Conservation (phyloP, 1,140 invertebrate species). For the Eupeodes corollae region DNA sequence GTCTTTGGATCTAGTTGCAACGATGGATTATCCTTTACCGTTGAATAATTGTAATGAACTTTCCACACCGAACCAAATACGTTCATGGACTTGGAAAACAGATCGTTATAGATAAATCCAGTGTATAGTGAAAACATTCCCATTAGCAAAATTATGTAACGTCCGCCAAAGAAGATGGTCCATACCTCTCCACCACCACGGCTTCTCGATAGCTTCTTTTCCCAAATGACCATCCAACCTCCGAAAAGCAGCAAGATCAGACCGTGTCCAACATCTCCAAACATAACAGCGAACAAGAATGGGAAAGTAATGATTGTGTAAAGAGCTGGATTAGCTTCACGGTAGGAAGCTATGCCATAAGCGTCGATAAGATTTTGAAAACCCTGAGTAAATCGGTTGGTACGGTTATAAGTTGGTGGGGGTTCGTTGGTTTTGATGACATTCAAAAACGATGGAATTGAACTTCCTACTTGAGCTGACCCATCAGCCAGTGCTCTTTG, state of each 20-base stretch:
- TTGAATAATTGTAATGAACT: slow-evolving; percentile 41
- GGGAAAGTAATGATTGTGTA: slow-evolving; percentile 56
- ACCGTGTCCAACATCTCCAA: slow-evolving; percentile 57
- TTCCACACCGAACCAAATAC: slow-evolving; percentile 77
- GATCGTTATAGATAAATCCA: slow-evolving; percentile 89
- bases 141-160: slow-evolving; percentile 94
- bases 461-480: slow-evolving; percentile 78
- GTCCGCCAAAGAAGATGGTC: slow-evolving; percentile 88
- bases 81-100: slow-evolving; percentile 88
- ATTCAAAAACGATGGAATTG: slow-evolving; percentile 86
- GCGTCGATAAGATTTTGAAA: slow-evolving; percentile 91
- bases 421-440: slow-evolving; percentile 72
- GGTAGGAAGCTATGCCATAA: slow-evolving; percentile 81
- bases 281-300: slow-evolving; percentile 60
- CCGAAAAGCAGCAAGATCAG: slow-evolving; percentile 47
- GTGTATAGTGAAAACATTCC: slow-evolving; percentile 92
- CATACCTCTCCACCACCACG: slow-evolving; percentile 60
- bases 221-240: slow-evolving; percentile 58
- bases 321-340: slow-evolving; percentile 55
- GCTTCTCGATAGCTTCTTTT: slow-evolving; percentile 39
- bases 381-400: slow-evolving; percentile 85
- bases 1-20: slow-evolving; percentile 52
- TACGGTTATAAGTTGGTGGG: slow-evolving; percentile 87
- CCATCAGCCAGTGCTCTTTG: slow-evolving; percentile 79
- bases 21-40: slow-evolving; percentile 35